Percentiles rank a stretch among this genome's conserved stretches.
phyloP scores from a whole-genome alignment of 2,888 invertebrate genomes.

The Morpho helenor region DNA sequence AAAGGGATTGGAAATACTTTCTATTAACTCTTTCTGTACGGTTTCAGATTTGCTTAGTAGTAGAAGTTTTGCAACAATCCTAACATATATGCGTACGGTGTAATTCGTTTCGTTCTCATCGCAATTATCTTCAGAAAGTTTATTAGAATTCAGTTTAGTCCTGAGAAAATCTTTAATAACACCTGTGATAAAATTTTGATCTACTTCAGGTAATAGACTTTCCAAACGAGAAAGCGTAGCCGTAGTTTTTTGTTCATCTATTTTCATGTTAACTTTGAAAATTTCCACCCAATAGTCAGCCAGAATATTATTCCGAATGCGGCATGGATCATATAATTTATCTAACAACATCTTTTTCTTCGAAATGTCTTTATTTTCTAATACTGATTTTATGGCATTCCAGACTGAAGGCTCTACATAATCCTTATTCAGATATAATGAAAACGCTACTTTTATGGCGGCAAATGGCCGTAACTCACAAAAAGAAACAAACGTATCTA shows the following conservation, averaged over 20 bases:
- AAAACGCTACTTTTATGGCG: constrained; percentile 38
- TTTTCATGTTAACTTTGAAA: constrained; percentile 33
- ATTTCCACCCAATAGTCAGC: constrained; percentile 42
- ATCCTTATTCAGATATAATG: constrained; percentile 31
- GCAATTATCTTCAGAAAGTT: constrained; percentile 4
- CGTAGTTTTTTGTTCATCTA: constrained; percentile 24
- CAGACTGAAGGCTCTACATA: constrained; percentile 38
- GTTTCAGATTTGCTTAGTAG: constrained; percentile 37
- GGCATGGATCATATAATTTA: constrained; percentile 25
- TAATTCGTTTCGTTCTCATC: constrained; percentile 1
- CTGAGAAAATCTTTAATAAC: constrained; percentile 30
- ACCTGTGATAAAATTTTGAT: constrained; percentile 31
- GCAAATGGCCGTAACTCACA: constrained; percentile 36
- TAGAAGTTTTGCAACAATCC: constrained; percentile 45
- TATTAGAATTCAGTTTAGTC: constrained; percentile 27
- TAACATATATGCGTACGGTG: constrained; percentile 29
- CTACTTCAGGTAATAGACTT: constrained; percentile 32
- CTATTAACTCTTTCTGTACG: constrained; percentile 33
- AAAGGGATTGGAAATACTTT: constrained; percentile 36
- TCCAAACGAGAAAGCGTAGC: constrained; percentile 36
- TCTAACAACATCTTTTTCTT: constrained; percentile 16
- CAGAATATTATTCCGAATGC: constrained; percentile 36
- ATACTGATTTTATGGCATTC: constrained; percentile 39
- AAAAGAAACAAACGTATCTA: constrained; percentile 31
- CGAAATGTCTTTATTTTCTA: constrained; percentile 33